A percentile compares a stretch with the other conserved stretches of the same genome.
phyloP scores from a whole-genome alignment of 2,888 invertebrate species.

The Ormyrus rosae region DNA sequence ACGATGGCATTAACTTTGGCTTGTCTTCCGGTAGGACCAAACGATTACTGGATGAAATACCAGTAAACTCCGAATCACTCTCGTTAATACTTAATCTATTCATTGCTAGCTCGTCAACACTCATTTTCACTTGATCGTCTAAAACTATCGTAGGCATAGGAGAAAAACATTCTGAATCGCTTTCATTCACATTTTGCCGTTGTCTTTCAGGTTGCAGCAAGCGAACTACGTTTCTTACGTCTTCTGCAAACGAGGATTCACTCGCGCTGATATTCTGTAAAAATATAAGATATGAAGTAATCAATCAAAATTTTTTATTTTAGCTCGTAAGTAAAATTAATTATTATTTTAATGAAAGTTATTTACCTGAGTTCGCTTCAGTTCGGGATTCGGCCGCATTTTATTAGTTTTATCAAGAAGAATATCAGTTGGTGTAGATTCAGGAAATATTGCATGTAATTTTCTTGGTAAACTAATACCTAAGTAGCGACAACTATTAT shows the following conservation, averaged over 20 bases:
- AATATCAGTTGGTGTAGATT: slow-evolving; percentile 51
- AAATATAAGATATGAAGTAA: not conserved
- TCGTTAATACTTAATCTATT: slow-evolving; percentile 46
- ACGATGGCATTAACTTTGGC: slow-evolving; percentile 53
- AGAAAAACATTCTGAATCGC: slow-evolving; percentile 41
- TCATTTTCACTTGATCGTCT: slow-evolving; percentile 20
- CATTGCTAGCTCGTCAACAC: not conserved
- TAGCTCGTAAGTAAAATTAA: too few species aligned
- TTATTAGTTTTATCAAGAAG: slow-evolving; percentile 55
- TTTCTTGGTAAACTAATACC: slow-evolving; percentile 86
- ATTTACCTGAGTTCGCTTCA: slow-evolving; percentile 27
- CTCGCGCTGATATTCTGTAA: slow-evolving; percentile 41
- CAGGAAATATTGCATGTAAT: slow-evolving; percentile 82
- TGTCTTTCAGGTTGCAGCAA: slow-evolving; percentile 28
- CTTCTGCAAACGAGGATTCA: slow-evolving; percentile 43
- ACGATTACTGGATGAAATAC: slow-evolving; percentile 37
- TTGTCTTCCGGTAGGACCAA: slow-evolving; percentile 43
- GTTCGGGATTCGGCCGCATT: slow-evolving; percentile 19
- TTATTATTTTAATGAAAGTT: not conserved
- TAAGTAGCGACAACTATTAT: slow-evolving; percentile 81
- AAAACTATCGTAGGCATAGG: slow-evolving; percentile 51
- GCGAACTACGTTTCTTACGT: not conserved
- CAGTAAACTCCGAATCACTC: slow-evolving; percentile 36
- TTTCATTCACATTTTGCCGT: slow-evolving; percentile 30
- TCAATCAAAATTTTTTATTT: too few species aligned